Percentiles rank a stretch among this genome's conserved stretches.
phyloP scores from a whole-genome alignment of 2,797 vertebrate species.

The Ctenopoma multispine region DNA sequence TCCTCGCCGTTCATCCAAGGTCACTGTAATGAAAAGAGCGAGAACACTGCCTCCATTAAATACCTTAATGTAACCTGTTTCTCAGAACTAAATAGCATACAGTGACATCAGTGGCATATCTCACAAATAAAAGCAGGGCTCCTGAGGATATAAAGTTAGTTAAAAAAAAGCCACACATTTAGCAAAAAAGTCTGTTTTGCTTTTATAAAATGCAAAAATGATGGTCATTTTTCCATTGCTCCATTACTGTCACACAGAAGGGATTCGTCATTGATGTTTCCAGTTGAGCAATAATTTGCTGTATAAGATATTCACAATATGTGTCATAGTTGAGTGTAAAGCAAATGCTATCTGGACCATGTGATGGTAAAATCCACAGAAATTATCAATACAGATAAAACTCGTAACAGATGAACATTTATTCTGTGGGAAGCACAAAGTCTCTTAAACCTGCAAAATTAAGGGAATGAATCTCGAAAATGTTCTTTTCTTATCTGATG shows the following conservation, averaged over 20 bases:
- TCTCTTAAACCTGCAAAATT: neutral
- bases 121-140: conserved; percentile 37
- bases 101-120: conserved; percentile 21
- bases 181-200: conserved; percentile 21
- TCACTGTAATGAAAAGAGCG: conserved; percentile 59
- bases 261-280: conserved; percentile 11
- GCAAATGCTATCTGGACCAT: neutral
- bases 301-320: conserved; percentile 6
- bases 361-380: neutral
- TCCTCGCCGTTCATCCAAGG: conserved; percentile 45
- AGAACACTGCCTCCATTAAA: conserved; percentile 63
- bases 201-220: conserved; percentile 15
- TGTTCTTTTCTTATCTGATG: neutral
- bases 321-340: neutral
- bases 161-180: conserved; percentile 43
- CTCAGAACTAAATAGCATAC: conserved; percentile 36
- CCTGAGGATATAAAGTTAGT: conserved; percentile 13
- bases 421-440: neutral
- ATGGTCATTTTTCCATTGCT: conserved; percentile 1
- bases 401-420: neutral
- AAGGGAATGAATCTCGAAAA: neutral
- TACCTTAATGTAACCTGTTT: conserved; percentile 36
- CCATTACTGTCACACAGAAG: conserved; percentile 7
- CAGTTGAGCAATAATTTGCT: conserved; percentile 2
- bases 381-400: conserved; percentile 5